Evolutionary conservation across 2,113 vertebrate species (phyloP).

Genomic region (Gallinago jamesoni): DNA sequence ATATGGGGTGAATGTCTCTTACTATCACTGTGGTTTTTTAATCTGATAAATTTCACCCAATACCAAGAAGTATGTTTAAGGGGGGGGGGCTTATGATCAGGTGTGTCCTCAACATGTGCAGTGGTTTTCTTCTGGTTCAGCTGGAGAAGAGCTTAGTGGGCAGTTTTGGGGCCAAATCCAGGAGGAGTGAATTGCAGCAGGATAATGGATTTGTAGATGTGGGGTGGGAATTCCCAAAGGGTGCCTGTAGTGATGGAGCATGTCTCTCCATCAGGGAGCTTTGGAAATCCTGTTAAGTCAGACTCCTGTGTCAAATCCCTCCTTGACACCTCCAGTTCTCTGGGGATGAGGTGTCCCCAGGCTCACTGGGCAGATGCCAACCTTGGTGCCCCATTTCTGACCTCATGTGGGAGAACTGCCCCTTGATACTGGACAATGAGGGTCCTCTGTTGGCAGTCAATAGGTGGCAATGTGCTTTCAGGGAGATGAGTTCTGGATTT

Average conservation of each 20-base stretch:
- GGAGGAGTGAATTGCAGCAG: neutral
- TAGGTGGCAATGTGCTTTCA: neutral
- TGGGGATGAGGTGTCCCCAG: accelerated
- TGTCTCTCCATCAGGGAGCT: neutral
- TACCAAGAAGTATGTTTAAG: neutral
- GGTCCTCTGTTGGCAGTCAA: neutral
- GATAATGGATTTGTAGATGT: neutral
- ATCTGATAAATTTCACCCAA: accelerated
- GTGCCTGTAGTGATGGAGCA: neutral
- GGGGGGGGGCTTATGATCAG: neutral
- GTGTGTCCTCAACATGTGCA: neutral
- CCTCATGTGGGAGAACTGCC: accelerated
- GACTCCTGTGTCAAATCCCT: neutral
- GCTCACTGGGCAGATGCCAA: neutral
- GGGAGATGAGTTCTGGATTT: neutral
- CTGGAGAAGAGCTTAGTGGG: neutral
- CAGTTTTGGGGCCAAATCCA: neutral
- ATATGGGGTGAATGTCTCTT: neutral
- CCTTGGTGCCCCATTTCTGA: neutral
- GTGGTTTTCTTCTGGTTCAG: neutral
- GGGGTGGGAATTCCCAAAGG: neutral
- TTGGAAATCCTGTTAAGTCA: neutral
- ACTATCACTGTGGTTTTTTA: neutral
- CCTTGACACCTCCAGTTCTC: neutral
- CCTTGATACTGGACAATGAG: accelerated